Base-by-base conservation (phyloP, 2,797 vertebrate species). In the Acrocephalus scirpaceus region DNA sequence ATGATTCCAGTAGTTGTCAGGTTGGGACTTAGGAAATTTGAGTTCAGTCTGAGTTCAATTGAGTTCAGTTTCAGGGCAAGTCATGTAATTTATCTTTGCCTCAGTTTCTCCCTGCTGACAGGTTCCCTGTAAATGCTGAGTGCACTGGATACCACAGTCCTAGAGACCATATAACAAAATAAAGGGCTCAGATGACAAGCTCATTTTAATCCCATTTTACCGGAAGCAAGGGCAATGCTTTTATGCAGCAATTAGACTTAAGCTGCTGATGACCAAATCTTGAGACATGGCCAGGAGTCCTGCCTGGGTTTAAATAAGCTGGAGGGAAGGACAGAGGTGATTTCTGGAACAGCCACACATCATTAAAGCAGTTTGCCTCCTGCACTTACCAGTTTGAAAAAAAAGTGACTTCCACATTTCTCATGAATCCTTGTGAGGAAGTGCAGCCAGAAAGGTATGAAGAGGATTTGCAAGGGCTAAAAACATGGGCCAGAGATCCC, bases 71-170 rank as follows among this genome's bases (percentile, higher is more conserved):
- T 87, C 80, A 70, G 85, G 83, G 72, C 87, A 93, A 94, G 82
- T 88, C 34, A 89, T 54, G 87, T 79, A 80, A 83, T 94, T 94
- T 78, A 44, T 79, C 90, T 95, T 78, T 93, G 93, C 93, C 95
- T 96, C 93, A 94, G 92, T 96, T 96, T 95, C 96, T 94, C 80
- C 15, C 25, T 70, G 88, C 15, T 60, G 73, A 53, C 66, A 87
- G 53, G 27, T 40, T 65, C 73, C 82, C 62, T 78, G 69, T 17
- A 84, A 69, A 66, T 47, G 79, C 85, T 90, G 90, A 91, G 51
- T 29, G 25, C 34, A 44, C 42, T 60, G 85, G 51, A n/a, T 53
- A 38, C 42, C 58, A 32, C 0, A 0, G 36, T 14, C 69, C 25
- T 1, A 54, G 54, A 65, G 36, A 36, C 34, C 62, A 47, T 84